Conservation (phyloP, 2,888 invertebrate genomes). For the Epinotia ramella region DNA sequence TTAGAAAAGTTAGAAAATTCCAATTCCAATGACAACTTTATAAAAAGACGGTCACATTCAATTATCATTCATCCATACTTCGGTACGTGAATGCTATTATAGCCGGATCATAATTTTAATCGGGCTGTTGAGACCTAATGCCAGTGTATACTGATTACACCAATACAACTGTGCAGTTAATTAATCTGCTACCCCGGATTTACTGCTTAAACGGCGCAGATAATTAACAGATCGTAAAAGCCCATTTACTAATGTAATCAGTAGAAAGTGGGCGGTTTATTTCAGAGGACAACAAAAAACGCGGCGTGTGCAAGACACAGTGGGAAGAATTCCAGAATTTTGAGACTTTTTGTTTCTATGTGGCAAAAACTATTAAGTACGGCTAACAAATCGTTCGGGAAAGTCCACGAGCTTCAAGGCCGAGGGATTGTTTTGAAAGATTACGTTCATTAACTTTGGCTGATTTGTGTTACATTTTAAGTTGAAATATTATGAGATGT, state of each 20-base stretch:
- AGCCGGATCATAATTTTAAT: too few relatives aligned
- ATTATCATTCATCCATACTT: too few relatives aligned
- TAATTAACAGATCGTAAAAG: constrained; percentile 30
- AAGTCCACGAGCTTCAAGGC: background rate
- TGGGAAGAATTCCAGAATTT: constrained; percentile 10
- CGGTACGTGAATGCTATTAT: too few relatives aligned
- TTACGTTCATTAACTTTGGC: background rate
- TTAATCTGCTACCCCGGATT: constrained; percentile 22
- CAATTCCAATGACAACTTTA: too few relatives aligned
- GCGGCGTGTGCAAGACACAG: constrained; percentile 19
- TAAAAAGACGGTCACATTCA: too few relatives aligned
- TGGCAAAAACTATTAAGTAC: constrained; percentile 19
- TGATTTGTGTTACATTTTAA: background rate
- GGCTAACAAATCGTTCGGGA: constrained; percentile 12
- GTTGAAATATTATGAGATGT: too few relatives aligned
- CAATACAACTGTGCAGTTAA: background rate
- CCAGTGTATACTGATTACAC: constrained; percentile 9
- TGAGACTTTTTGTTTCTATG: constrained; percentile 19
- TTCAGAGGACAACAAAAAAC: constrained; percentile 7
- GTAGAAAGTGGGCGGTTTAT: constrained; percentile 2
- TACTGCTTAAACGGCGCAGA: constrained; percentile 23
- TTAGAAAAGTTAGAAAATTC: too few relatives aligned
- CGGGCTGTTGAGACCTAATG: background rate
- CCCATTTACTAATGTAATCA: constrained; percentile 24
- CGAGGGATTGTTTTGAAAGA: background rate